Evolutionary conservation across 2,888 invertebrate species (phyloP), one percentile per base, ranked within the genome.

Genomic region (Belgica antarctica): DNA sequence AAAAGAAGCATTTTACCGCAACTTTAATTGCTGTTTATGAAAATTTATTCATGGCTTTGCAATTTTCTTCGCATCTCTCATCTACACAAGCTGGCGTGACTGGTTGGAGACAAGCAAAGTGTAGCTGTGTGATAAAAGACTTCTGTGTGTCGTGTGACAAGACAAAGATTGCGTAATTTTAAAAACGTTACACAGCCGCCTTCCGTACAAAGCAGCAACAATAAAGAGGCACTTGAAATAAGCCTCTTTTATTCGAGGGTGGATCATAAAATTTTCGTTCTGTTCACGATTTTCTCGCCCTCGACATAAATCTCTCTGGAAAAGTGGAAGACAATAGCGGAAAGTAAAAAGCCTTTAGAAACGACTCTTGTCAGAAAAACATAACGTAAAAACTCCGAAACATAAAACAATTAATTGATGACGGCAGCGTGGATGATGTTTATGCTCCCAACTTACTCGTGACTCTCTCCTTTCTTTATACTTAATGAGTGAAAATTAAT

Each of bases 341-440:
- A 8, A 27, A 28, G 22, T 25, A 19, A 62, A 24, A 28, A 62
- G 15, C 31, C 31, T 36, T 31, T 19, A 12, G n/a, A n/a, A 24
- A n/a, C 36, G 22, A 36, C 17, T 25, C 25, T 59, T 62, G 62
- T 62, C 62, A 62, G 17, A 34, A 34, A n/a, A n/a, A 19, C 34
- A 62, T 12, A 19, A 31, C 25, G n/a, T 34, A 36, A 28, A 62
- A 62, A 59, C 12, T n/a, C n/a, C n/a, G 25, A 1, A 19, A 28
- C 36, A 62, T 28, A 28, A 62, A 62, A 62, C 34, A 62, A 62
- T 62, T 62, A 62, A 62, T 62, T 62, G 62, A 62, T n/a, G 62
- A 31, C 36, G 28, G 17, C 34, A 62, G 15, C 19, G 15, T 62
- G 34, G 62, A 28, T 62, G 31, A 62, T 62, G 62, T 62, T 62